phyloP scores from a whole-genome alignment of 2,797 vertebrate species.

The Platyrinchus mystaceus region DNA sequence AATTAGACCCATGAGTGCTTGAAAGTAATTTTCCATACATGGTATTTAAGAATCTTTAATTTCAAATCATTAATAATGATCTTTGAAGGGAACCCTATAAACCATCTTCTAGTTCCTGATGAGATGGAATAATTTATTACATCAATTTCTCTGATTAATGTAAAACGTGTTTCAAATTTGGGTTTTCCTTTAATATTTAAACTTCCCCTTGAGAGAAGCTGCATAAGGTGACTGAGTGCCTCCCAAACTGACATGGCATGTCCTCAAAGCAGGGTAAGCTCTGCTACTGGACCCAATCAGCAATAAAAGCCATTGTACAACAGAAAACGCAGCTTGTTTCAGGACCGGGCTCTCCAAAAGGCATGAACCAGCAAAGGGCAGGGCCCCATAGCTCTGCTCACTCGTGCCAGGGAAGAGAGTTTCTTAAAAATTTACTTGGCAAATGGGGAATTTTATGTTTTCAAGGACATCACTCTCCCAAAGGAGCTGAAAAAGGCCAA shows the following conservation, averaged over 20 bases:
- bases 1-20: accelerated
- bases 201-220: neutral
- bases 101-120: neutral
- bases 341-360: neutral
- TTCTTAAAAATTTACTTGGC: neutral
- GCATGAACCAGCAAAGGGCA: neutral
- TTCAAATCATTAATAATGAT: neutral
- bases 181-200: conserved; percentile 52
- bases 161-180: conserved; percentile 30
- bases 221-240: neutral
- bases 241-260: neutral
- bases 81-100: conserved; percentile 8
- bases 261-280: neutral
- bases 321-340: neutral
- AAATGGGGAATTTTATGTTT: neutral
- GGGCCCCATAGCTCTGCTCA: neutral
- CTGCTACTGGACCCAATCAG: neutral
- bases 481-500: neutral
- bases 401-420: neutral
- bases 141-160: conserved; percentile 43
- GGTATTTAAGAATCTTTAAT: neutral
- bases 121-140: conserved; percentile 45
- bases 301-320: neutral
- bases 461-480: neutral
- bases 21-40: neutral